A percentile compares a stretch with the other conserved stretches of the same genome.
phyloP scores from a whole-genome alignment of 2,888 invertebrate genomes.

The Drosophila mettleri region DNA sequence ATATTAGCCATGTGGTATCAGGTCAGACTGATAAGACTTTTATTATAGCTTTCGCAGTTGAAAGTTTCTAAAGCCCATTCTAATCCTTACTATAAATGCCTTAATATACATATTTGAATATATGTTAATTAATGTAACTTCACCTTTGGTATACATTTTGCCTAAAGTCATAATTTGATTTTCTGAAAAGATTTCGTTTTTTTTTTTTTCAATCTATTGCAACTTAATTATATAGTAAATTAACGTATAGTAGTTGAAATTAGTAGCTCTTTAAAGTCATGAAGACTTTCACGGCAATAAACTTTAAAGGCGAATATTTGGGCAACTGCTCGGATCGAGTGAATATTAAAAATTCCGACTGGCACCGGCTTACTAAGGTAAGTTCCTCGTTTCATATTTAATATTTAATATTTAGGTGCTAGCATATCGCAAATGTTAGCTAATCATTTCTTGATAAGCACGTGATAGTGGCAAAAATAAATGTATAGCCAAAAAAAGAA shows the following conservation, averaged over 20 bases:
- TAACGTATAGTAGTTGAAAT: too few species aligned
- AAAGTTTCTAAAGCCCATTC: background rate
- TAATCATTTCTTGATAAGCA: constrained; percentile 64
- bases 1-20: background rate
- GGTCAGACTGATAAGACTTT: background rate
- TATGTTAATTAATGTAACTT: background rate
- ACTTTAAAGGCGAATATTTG: background rate
- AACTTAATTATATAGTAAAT: background rate
- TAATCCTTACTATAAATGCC: background rate
- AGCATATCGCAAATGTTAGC: constrained; percentile 21
- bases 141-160: background rate
- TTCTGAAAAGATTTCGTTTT: background rate
- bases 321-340: background rate
- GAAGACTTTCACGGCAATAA: background rate
- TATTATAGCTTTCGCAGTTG: background rate
- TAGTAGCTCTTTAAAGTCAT: background rate
- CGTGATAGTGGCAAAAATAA: constrained; percentile 49
- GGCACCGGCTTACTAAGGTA: background rate
- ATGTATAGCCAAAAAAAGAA: constrained; percentile 28
- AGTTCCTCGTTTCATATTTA: constrained; percentile 28
- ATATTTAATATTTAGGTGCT: constrained; percentile 7
- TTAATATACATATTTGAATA: background rate
- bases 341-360: background rate
- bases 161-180: background rate
- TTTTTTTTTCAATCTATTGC: background rate